Conservation (phyloP, 2,888 invertebrate species). For the Xestia ashworthii region DNA sequence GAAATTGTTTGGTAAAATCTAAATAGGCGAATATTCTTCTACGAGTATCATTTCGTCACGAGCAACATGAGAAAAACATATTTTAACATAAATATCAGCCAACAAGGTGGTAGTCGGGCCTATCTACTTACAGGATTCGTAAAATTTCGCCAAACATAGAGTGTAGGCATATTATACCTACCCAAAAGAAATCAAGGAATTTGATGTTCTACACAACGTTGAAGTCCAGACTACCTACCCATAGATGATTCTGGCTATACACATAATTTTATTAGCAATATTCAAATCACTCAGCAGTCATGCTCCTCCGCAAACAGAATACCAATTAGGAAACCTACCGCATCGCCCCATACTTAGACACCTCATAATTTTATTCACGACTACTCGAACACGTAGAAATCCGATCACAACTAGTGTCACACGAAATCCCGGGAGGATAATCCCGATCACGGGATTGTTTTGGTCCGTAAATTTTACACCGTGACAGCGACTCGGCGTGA, state of each 20-base stretch:
- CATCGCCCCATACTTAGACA: constrained; percentile 41
- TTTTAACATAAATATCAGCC: background rate
- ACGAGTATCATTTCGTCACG: too few relatives aligned
- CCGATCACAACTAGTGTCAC: constrained; percentile 35
- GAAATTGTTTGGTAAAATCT: background rate
- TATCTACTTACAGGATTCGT: background rate
- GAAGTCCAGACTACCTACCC: background rate
- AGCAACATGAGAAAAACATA: background rate
- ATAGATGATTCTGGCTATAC: constrained; percentile 5
- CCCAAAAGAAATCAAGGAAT: background rate
- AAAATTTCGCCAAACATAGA: background rate
- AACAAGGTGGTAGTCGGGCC: background rate
- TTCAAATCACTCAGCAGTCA: constrained; percentile 38
- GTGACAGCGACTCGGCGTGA: constrained; percentile 55
- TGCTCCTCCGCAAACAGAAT: constrained; percentile 43
- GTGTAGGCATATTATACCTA: background rate
- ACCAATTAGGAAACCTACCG: constrained; percentile 53
- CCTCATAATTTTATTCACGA: constrained; percentile 39
- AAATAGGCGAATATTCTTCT: background rate
- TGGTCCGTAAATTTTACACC: constrained; percentile 68
- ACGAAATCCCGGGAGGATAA: constrained; percentile 61
- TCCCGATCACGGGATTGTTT: constrained; percentile 66
- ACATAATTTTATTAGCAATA: constrained; percentile 41
- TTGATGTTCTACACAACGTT: constrained; percentile 8
- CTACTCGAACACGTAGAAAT: constrained; percentile 20